phyloP scores from a whole-genome alignment of 2,113 vertebrate species.

The Thermophis baileyi region DNA sequence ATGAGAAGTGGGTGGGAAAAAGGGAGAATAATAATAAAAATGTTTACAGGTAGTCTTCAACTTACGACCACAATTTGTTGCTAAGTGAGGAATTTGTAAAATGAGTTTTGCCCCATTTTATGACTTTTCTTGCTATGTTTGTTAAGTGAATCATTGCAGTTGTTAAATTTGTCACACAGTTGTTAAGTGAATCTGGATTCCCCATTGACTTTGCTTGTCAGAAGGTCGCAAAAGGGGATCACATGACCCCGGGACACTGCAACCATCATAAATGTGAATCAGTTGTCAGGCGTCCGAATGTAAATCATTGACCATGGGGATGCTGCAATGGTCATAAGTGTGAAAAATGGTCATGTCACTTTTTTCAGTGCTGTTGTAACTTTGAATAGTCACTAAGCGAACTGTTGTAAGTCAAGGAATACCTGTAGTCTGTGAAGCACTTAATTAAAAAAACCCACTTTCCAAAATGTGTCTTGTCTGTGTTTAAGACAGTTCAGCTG shows the following conservation, averaged over 20 bases:
- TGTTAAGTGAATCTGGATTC: background rate
- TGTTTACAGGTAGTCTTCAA: background rate
- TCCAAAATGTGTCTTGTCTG: background rate
- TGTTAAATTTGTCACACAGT: background rate
- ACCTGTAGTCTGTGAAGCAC: background rate
- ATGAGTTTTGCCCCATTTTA: background rate
- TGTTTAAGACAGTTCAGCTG: background rate
- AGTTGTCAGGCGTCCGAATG: background rate
- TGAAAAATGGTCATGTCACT: background rate
- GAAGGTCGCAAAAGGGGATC: background rate
- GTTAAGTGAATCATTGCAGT: background rate
- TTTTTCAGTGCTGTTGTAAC: background rate
- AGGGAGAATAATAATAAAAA: background rate
- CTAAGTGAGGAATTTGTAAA: background rate
- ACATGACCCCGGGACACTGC: background rate
- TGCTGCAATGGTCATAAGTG: background rate
- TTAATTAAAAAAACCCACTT: background rate
- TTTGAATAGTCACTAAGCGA: background rate
- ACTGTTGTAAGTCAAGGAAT: background rate
- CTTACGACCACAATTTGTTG: background rate
- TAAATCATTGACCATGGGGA: background rate
- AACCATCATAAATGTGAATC: background rate
- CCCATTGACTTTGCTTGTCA: background rate
- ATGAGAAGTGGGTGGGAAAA: background rate
- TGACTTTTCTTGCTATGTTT: background rate